phyloP scores from a whole-genome alignment of 2,888 invertebrate genomes.

The Tenthredo livida region DNA sequence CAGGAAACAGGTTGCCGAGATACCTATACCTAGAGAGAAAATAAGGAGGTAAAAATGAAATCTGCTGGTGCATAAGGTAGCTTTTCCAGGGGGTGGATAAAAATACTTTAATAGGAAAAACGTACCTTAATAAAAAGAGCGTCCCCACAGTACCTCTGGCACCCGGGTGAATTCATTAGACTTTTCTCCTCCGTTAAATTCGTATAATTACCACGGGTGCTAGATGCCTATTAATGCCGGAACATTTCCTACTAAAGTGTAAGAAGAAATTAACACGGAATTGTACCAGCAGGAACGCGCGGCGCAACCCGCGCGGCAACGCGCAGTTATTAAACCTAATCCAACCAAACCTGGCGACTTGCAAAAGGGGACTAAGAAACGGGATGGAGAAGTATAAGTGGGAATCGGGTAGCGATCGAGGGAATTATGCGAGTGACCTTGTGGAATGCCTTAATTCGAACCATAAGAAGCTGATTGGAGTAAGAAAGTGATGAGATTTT shows the following conservation, averaged over 20 bases:
- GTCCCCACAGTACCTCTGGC: slow-evolving; percentile 20
- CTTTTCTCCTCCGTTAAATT: slow-evolving; percentile 48
- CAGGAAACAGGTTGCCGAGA: neutral
- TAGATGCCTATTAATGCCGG: slow-evolving; percentile 50
- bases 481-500: slow-evolving; percentile 16
- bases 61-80: neutral
- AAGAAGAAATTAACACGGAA: slow-evolving; percentile 52
- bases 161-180: slow-evolving; percentile 44
- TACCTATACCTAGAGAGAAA: neutral
- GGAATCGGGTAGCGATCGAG: neutral
- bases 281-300: slow-evolving; percentile 21
- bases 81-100: neutral
- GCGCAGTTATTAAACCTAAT: slow-evolving; percentile 47
- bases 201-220: slow-evolving; percentile 48
- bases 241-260: slow-evolving; percentile 49
- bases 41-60: slow-evolving; percentile 1
- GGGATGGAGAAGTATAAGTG: slow-evolving; percentile 2
- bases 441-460: neutral
- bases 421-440: slow-evolving; percentile 12
- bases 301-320: slow-evolving; percentile 37
- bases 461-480: neutral
- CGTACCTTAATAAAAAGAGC: neutral
- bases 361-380: slow-evolving; percentile 1
- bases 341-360: slow-evolving; percentile 11
- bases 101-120: slow-evolving; percentile 9